phyloP scores from a whole-genome alignment of 1,140 invertebrate genomes.

The Metaphire vulgaris region DNA sequence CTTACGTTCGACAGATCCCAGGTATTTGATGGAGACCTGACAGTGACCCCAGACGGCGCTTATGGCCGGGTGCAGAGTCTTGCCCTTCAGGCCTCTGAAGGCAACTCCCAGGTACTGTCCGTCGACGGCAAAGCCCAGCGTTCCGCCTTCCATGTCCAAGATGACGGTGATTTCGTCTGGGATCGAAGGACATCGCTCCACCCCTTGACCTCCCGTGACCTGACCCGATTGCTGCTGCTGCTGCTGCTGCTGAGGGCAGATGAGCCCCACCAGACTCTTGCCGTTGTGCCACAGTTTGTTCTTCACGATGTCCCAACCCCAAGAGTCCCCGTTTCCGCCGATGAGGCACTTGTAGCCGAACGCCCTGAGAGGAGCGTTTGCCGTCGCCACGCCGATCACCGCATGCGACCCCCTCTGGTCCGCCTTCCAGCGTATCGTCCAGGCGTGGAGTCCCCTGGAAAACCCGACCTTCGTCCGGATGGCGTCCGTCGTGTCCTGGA shows the following conservation, averaged over 20 bases:
- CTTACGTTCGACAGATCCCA: constrained; percentile 17
- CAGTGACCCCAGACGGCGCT: constrained; percentile 52
- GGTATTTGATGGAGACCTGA: constrained; percentile 11
- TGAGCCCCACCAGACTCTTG: neutral
- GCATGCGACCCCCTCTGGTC: constrained; percentile 22
- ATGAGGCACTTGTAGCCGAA: constrained; percentile 13
- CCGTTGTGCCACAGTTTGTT: neutral
- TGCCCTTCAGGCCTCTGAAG: constrained; percentile 84
- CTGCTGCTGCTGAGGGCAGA: neutral
- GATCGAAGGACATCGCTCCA: constrained; percentile 46
- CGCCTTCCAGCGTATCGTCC: constrained; percentile 23
- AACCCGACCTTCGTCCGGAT: constrained; percentile 19
- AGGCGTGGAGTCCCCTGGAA: constrained; percentile 18
- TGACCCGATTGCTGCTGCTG: too few species aligned
- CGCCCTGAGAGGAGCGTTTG: constrained; percentile 1
- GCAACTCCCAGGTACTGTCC: constrained; percentile 91
- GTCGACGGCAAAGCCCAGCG: constrained; percentile 88
- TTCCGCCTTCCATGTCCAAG: constrained; percentile 96
- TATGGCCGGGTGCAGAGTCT: constrained; percentile 89
- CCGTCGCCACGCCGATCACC: constrained; percentile 21
- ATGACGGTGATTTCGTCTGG: constrained; percentile 91
- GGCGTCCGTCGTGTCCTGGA: constrained; percentile 6
- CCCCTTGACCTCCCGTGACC: neutral
- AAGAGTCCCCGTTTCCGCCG: neutral
- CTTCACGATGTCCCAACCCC: constrained; percentile 7